These are phyloP conservation scores for Alloscopus bannaensis DNA, from an alignment of 2,888 invertebrate genomes.

Conservation along the genomic window DNA sequence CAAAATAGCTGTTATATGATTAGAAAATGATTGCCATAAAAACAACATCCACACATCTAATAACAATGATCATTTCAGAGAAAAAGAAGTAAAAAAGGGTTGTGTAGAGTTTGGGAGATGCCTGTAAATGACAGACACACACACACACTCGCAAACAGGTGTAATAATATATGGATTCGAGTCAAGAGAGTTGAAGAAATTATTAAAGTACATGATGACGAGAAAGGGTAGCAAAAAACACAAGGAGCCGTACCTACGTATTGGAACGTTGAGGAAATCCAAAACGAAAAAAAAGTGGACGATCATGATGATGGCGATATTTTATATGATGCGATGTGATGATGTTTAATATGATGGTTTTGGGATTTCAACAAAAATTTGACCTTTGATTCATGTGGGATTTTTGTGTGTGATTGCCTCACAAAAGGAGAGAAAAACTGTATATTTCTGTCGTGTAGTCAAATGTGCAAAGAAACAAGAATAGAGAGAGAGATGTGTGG, in stretches of 20 bases:
- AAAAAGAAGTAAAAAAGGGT: not conserved
- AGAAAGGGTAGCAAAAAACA: too few species aligned
- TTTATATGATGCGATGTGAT: slow-evolving; percentile 7
- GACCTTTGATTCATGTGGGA: slow-evolving; percentile 14
- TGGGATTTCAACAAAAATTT: slow-evolving; percentile 12
- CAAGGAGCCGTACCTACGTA: too few species aligned
- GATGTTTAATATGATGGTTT: too few species aligned
- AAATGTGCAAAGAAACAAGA: too few species aligned
- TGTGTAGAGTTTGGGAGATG: slow-evolving; percentile 1
- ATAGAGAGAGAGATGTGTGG: too few species aligned
- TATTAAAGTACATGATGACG: too few species aligned
- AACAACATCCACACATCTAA: not conserved
- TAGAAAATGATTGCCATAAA: slow-evolving; percentile 29
- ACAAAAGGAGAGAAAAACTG: not conserved
- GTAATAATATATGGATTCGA: not conserved
- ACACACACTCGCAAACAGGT: not conserved
- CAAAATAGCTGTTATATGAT: slow-evolving; percentile 24
- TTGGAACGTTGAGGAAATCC: too few species aligned
- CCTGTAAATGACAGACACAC: not conserved
- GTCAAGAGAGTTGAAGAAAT: not conserved
- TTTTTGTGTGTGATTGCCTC: not conserved
- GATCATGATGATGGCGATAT: not conserved
- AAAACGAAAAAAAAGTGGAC: too few species aligned
- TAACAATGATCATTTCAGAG: slow-evolving; percentile 17
- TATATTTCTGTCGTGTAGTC: too few species aligned